Evolutionary conservation across 2,888 invertebrate species (phyloP), one percentile per base, ranked within the genome.

Genomic region (Monopis laevigella): DNA sequence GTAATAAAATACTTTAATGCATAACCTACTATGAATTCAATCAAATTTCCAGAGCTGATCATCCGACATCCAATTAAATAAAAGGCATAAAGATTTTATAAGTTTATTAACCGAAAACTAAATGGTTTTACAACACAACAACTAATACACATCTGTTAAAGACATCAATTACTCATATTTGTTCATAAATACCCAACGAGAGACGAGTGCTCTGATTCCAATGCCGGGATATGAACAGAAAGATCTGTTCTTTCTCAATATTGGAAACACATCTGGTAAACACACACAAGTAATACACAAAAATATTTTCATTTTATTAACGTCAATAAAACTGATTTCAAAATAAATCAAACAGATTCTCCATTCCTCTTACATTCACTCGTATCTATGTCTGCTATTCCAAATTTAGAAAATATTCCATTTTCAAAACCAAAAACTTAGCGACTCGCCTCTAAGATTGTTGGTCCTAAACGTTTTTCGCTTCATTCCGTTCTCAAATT

Each of bases 401-500:
- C 8, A 21, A 21, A 21, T 8, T 7, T 8, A 21, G 24, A 21
- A 8, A 21, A 21, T 5, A 21, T 7, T 7, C 5, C 8, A 21
- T 21, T 21, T 21, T 21, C 8, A 21, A 21, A 21, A 21, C 6
- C 24, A n/a, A n/a, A n/a, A n/a, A n/a, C n/a, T n/a, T n/a, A n/a
- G n/a, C n/a, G n/a, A n/a, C n/a, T n/a, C n/a, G n/a, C n/a, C n/a
- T n/a, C n/a, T n/a, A n/a, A n/a, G n/a, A n/a, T n/a, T n/a, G n/a
- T n/a, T n/a, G n/a, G n/a, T n/a, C n/a, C n/a, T n/a, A n/a, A n/a
- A n/a, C 28, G 72, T 80, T 80, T 77, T 77, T 77, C 64, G 68
- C 59, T 58, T 55, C 72, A 65, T 72, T 64, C 72, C 68, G 58
- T 58, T 59, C 60, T 59, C 71, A 73, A 78, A 80, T 78, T 80